Evolutionary conservation across 2,797 vertebrate species (phyloP).

Genomic region (Danio jaintianensis): DNA sequence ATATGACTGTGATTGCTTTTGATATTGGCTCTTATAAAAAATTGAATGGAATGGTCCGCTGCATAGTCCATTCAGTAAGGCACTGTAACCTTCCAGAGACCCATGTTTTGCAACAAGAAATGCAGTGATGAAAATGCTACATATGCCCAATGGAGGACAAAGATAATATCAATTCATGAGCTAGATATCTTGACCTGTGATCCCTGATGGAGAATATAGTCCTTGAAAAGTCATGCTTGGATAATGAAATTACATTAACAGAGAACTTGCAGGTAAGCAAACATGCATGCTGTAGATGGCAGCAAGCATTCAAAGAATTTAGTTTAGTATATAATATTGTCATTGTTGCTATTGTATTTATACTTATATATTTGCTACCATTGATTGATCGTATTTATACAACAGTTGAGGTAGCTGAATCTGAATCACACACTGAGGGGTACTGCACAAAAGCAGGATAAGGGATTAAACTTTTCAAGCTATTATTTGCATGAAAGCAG

Average conservation of each 20-base stretch:
- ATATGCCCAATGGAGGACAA: constrained; percentile 14
- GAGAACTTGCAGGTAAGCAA: constrained; percentile 7
- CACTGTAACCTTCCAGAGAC: constrained; percentile 10
- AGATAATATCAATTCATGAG: constrained; percentile 36
- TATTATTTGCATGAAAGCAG: no score
- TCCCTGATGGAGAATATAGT: constrained; percentile 4
- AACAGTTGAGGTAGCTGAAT: no score
- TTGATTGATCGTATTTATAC: no score
- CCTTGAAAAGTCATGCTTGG: constrained; percentile 39
- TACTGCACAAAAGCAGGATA: no score
- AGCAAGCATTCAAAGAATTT: not conserved
- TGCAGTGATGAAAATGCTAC: constrained; percentile 6
- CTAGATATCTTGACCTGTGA: constrained; percentile 29
- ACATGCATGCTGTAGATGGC: not conserved
- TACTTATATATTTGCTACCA: no score
- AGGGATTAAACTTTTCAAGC: no score
- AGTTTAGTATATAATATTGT: no score
- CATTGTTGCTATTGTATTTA: no score
- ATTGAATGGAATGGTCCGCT: not conserved
- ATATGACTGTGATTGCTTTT: constrained; percentile 24
- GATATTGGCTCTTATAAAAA: constrained; percentile 47
- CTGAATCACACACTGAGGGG: no score
- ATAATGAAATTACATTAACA: constrained; percentile 10
- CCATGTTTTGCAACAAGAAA: constrained; percentile 7
- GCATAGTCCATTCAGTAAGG: not conserved